These are phyloP conservation scores for Xenentodon cancila DNA, from an alignment of 2,797 vertebrate genomes.

Conservation along the genomic window DNA sequence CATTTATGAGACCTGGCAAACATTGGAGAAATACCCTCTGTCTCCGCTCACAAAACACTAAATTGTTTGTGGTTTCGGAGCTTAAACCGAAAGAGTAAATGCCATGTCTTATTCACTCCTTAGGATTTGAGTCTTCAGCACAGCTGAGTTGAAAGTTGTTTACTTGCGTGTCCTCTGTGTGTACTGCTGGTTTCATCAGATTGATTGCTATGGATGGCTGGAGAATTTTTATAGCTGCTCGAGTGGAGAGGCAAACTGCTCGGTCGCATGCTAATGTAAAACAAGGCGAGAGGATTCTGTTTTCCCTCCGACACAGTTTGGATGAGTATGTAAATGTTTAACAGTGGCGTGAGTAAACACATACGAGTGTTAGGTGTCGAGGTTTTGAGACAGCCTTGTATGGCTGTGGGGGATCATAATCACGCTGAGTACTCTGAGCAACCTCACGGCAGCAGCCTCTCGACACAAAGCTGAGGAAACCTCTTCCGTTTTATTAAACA, in stretches of 20 bases:
- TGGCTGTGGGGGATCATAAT: constrained; percentile 16
- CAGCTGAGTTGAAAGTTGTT: constrained; percentile 53
- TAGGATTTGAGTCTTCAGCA: constrained; percentile 32
- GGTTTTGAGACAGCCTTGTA: constrained; percentile 25
- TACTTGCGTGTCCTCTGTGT: constrained; percentile 47
- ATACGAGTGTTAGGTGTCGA: constrained; percentile 66
- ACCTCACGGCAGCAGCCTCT: background rate
- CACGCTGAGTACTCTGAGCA: background rate
- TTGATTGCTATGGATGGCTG: constrained; percentile 63
- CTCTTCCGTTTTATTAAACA: too few species aligned
- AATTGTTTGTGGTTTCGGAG: constrained; percentile 25
- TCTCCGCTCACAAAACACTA: constrained; percentile 10
- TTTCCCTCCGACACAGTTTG: constrained; percentile 64
- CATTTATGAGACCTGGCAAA: constrained; percentile 42
- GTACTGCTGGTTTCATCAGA: constrained; percentile 49
- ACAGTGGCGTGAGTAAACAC: constrained; percentile 60
- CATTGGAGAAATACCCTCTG: constrained; percentile 30
- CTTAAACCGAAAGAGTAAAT: constrained; percentile 43
- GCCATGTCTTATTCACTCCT: constrained; percentile 32
- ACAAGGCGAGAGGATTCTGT: constrained; percentile 49
- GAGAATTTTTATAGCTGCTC: constrained; percentile 28
- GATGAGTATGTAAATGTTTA: constrained; percentile 74
- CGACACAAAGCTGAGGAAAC: too few species aligned
- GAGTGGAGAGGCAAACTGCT: constrained; percentile 37
- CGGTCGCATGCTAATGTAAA: constrained; percentile 51